phyloP scores from a whole-genome alignment of 2,797 vertebrate genomes.

The Anabacerthia variegaticeps region DNA sequence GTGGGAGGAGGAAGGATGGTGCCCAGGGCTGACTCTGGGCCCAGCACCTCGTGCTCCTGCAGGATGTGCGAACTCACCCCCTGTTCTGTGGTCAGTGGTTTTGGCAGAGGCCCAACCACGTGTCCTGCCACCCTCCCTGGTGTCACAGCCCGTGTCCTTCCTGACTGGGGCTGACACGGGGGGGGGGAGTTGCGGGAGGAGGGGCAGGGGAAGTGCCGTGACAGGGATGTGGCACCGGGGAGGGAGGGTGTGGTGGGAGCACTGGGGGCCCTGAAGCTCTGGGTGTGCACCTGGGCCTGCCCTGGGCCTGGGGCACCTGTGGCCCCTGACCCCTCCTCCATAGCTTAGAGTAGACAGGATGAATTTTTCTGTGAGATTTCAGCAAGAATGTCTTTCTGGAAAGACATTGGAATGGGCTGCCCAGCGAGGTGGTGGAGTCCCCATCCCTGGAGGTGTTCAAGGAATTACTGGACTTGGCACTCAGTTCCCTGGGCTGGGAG shows the following conservation, averaged over 20 bases:
- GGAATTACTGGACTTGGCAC: neutral
- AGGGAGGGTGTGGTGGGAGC: neutral
- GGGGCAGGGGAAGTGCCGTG: neutral
- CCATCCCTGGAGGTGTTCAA: neutral
- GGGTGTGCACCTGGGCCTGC: neutral
- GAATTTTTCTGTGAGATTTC: neutral
- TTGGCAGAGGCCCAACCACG: neutral
- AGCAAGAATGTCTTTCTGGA: neutral
- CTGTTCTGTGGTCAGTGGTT: fast-evolving
- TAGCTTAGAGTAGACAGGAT: neutral
- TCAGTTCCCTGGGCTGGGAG: neutral
- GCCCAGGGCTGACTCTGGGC: neutral
- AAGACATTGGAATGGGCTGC: neutral
- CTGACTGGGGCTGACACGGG: fast-evolving
- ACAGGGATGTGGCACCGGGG: neutral
- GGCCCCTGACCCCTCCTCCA: fast-evolving
- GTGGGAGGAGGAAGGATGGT: fast-evolving
- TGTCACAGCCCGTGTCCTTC: neutral
- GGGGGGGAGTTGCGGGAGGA: neutral
- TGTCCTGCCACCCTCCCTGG: neutral
- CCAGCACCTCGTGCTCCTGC: neutral
- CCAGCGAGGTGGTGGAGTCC: neutral
- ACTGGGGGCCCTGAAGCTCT: neutral
- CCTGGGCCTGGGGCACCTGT: neutral
- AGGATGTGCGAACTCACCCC: neutral